Base-by-base conservation (phyloP, 2,113 vertebrate genomes). In the Siniperca knerii region DNA sequence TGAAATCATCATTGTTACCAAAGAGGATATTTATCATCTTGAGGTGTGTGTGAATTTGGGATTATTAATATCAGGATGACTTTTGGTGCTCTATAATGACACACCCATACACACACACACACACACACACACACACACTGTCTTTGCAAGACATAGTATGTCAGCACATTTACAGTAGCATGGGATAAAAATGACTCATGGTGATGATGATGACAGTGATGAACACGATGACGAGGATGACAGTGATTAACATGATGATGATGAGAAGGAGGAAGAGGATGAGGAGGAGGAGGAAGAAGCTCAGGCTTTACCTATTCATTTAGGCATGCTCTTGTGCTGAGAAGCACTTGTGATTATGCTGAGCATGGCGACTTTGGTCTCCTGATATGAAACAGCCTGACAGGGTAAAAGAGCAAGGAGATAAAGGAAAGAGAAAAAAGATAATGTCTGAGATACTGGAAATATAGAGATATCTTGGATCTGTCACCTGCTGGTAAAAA, bases 251-350 rank as follows among this genome's bases (percentile, higher is more conserved):
- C 66, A n/a, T n/a, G 80, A 48, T 6, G 62, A 46, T 12, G 44
- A 46, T 46, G 69, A 23, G 15, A 64, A 29, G 67, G 67, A 68
- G 20, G 64, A 70, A 54, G 6, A 69, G 35, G 40, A 75, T 64
- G 67, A 70, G 58, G 6, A 69, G 35, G 40, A 75, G 68, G 60
- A 52, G 40, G 73, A 85, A 16, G 69, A 6, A 40, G 70, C 64
- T 18, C 6, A 61, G 1, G 65, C 62, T 76, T 84, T 40, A 78
- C 55, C 60, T 35, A 58, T 81, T 71, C 60, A 87, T 92, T 66
- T 25, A 61, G 77, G 12, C 35, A 0, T 29, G 70, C 82, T 85
- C 87, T 92, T 90, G 77, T 90, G 90, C 89, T 90, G 93, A 93
- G 90, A 62, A 55, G 80, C 65, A 33, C 46, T 87, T 72, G 42